Percentiles rank a stretch among this genome's conserved stretches.
phyloP scores from a whole-genome alignment of 64 coral and sea anemone species.

The Montipora capricornis region DNA sequence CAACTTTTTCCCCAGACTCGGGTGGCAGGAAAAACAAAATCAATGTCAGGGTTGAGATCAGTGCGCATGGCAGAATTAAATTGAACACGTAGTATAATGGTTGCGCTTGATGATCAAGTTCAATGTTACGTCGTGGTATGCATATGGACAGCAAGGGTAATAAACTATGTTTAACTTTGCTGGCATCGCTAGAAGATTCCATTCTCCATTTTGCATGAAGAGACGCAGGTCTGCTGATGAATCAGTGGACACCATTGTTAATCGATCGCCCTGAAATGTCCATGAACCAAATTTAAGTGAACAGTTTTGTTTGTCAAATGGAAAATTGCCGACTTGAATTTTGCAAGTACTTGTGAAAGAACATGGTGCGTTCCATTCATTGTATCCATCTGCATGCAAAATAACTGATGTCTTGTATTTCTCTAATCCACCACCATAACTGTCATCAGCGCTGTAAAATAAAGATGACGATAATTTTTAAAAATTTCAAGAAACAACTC shows the following conservation, averaged over 20 bases:
- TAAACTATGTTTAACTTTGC: conserved; percentile 78
- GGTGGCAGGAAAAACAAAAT: conserved; percentile 96
- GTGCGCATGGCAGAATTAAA: conserved; percentile 89
- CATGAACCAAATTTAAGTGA: conserved; percentile 92
- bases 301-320: conserved; percentile 93
- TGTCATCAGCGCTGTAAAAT: conserved; percentile 80
- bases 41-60: conserved; percentile 87
- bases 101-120: conserved; percentile 83
- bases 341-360: conserved; percentile 93
- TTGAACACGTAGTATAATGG: conserved; percentile 95
- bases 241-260: conserved; percentile 71
- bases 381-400: conserved; percentile 42
- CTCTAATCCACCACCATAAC: conserved; percentile 86
- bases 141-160: conserved; percentile 85
- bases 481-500: background rate
- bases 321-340: conserved; percentile 89
- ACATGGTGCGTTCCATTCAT: conserved; percentile 83
- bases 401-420: conserved; percentile 94
- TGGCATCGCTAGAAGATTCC: conserved; percentile 83
- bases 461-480: background rate
- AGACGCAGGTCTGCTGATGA: conserved; percentile 58
- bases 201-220: conserved; percentile 92
- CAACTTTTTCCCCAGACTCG: conserved; percentile 96
- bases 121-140: conserved; percentile 84
- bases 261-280: conserved; percentile 87